A percentile compares a stretch with the other conserved stretches of the same genome.
These are phyloP conservation scores for Galeruca laticollis DNA, from an alignment of 2,888 invertebrate genomes.

Conservation along the genomic window DNA sequence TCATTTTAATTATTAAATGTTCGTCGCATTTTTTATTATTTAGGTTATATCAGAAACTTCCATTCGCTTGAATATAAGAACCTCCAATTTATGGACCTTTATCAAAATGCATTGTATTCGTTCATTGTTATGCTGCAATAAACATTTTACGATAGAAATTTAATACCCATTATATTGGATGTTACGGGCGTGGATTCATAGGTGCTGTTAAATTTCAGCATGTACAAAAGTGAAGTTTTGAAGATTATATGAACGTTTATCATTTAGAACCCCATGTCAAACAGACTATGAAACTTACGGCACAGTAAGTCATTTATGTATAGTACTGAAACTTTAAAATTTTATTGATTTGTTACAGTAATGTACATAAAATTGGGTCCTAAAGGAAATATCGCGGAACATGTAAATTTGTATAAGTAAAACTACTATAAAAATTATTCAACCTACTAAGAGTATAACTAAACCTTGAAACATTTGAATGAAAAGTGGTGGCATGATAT, in stretches of 20 bases:
- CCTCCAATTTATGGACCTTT: background rate
- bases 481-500: no score
- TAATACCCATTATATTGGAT: conserved; percentile 21
- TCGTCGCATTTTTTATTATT: background rate
- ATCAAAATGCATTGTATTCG: conserved; percentile 19
- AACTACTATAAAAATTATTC: no score
- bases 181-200: background rate
- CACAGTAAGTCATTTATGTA: no score
- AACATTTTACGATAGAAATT: conserved; percentile 29
- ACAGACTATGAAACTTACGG: no score
- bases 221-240: background rate
- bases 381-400: no score
- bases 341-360: no score
- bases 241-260: background rate
- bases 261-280: no score
- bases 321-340: no score
- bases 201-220: background rate
- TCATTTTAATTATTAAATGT: background rate
- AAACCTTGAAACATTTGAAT: no score
- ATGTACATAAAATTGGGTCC: no score
- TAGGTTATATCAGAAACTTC: background rate
- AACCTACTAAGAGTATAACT: no score
- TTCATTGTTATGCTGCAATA: conserved; percentile 26
- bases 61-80: background rate
- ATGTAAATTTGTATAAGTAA: no score